Evolutionary conservation across 2,113 vertebrate species (phyloP).

Genomic region (Barbus barbus): DNA sequence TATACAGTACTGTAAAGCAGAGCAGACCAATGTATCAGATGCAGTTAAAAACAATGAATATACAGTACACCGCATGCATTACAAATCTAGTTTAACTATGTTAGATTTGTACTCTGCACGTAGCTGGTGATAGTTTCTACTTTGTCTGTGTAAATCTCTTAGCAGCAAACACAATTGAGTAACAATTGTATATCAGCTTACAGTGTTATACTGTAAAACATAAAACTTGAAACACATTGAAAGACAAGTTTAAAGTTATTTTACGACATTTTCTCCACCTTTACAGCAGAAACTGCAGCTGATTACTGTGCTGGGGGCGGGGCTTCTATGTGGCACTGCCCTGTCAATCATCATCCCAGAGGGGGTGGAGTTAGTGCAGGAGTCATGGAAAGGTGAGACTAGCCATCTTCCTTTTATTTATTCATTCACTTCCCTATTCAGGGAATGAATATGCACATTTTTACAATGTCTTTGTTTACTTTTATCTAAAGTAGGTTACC

Average conservation of each 20-base stretch:
- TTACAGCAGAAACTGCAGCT: slow-evolving; percentile 73
- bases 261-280: neutral
- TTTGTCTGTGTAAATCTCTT: neutral
- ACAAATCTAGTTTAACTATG: neutral
- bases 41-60: neutral
- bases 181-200: neutral
- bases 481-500: neutral
- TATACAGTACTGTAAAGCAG: neutral
- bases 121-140: neutral
- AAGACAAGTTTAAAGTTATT: neutral
- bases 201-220: neutral
- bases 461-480: neutral
- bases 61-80: too few relatives aligned
- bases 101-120: neutral
- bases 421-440: neutral
- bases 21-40: neutral
- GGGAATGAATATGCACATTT: neutral
- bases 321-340: slow-evolving; percentile 70
- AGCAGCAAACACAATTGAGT: neutral
- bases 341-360: slow-evolving; percentile 75
- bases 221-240: neutral
- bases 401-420: neutral
- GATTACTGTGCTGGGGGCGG: slow-evolving; percentile 75
- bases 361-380: slow-evolving; percentile 72
- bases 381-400: slow-evolving; percentile 59